These are phyloP conservation scores for human (Homo sapiens) DNA, from an alignment of 2,113 vertebrate genomes.

Conservation along the genomic window DNA sequence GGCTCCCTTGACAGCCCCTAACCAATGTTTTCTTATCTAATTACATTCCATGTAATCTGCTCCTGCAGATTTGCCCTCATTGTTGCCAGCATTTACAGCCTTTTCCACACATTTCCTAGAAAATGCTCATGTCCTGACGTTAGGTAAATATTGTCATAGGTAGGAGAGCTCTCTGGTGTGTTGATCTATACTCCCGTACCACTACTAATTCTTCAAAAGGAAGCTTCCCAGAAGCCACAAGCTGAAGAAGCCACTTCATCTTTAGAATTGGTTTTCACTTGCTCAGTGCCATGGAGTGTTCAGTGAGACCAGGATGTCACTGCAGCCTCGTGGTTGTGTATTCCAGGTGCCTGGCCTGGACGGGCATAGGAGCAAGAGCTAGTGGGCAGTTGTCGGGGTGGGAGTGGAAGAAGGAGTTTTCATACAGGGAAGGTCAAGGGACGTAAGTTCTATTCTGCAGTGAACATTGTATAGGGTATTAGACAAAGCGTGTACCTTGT, in stretches of 20 bases:
- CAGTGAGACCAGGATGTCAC: neutral
- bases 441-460: neutral
- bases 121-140: neutral
- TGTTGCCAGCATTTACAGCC: neutral
- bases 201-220: neutral
- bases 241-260: neutral
- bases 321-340: rapidly evolving
- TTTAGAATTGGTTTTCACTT: neutral
- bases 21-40: slow-evolving; percentile 19
- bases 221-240: neutral
- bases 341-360: neutral
- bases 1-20: neutral
- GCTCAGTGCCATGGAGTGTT: rapidly evolving
- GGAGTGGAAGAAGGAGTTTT: neutral
- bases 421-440: neutral
- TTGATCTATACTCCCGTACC: neutral
- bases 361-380: neutral
- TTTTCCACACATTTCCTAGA: neutral
- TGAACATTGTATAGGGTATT: neutral
- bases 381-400: too few relatives aligned
- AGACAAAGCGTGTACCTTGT: neutral
- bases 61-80: neutral
- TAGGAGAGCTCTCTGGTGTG: neutral
- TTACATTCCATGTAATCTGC: neutral
- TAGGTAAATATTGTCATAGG: neutral